A percentile compares a stretch with the other conserved stretches of the same genome.
These are phyloP conservation scores for Eurypyga helias DNA, from an alignment of 2,113 vertebrate species.

Conservation along the genomic window DNA sequence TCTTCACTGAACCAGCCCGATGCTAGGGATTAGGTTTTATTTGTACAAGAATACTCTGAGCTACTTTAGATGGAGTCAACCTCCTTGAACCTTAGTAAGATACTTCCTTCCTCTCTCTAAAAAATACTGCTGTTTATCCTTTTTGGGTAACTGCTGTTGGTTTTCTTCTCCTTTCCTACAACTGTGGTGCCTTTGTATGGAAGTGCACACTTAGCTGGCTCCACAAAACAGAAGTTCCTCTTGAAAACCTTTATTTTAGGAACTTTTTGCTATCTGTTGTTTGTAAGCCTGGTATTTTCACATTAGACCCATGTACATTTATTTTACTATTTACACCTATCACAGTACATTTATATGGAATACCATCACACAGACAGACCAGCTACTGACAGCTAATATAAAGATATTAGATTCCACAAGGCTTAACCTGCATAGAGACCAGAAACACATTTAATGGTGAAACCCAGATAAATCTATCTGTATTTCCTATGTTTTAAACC, in stretches of 20 bases:
- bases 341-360: conserved; percentile 67
- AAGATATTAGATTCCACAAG: conserved; percentile 62
- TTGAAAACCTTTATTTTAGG: not conserved
- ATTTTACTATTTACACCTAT: conserved; percentile 69
- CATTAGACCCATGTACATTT: conserved; percentile 47
- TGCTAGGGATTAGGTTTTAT: not conserved
- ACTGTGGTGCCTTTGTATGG: not conserved
- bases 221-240: conserved; percentile 5
- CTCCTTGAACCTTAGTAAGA: not conserved
- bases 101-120: not conserved
- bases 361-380: conserved; percentile 70
- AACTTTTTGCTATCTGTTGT: conserved; percentile 11
- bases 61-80: not conserved
- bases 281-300: conserved; percentile 62
- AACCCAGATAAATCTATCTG: conserved; percentile 24
- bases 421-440: conserved; percentile 63
- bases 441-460: conserved; percentile 35
- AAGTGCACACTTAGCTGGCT: not conserved
- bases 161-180: not conserved
- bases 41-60: not conserved
- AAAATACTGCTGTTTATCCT: not conserved
- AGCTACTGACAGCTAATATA: conserved; percentile 67
- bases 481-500: conserved; percentile 35
- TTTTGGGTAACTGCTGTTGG: not conserved
- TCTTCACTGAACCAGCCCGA: not conserved